Conservation (phyloP, 2,797 vertebrate genomes). For the Anas bernieri region DNA sequence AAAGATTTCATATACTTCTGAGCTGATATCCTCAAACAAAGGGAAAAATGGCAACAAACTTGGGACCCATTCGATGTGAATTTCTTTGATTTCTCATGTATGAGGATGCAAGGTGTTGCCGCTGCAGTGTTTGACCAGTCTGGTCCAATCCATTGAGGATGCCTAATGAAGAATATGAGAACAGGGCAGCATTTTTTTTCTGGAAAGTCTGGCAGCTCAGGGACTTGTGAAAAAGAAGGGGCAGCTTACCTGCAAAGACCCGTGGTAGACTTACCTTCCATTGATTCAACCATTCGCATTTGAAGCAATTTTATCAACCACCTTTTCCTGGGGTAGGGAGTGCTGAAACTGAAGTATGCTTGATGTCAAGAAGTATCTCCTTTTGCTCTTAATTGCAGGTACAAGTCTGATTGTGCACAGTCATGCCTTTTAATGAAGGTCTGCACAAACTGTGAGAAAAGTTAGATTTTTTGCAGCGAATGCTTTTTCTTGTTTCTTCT, state of each 20-base stretch:
- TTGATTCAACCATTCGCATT: neutral
- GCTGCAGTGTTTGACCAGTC: neutral
- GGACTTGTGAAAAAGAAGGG: neutral
- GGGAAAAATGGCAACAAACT: neutral
- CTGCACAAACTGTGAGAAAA: neutral
- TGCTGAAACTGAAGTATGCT: neutral
- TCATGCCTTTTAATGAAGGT: neutral
- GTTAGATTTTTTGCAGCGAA: neutral
- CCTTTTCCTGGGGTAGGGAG: neutral
- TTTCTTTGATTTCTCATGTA: neutral
- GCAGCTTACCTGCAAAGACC: neutral
- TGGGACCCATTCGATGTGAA: neutral
- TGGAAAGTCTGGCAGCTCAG: neutral
- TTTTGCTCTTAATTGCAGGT: neutral
- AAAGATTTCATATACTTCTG: neutral
- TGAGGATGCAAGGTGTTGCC: neutral
- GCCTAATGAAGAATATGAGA: fast-evolving
- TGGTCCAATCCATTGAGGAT: neutral
- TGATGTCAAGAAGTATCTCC: neutral
- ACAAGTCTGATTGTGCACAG: neutral
- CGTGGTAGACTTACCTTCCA: neutral
- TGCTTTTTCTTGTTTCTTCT: neutral
- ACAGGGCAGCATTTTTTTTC: too few species aligned
- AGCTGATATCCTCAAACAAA: neutral
- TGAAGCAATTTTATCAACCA: neutral